Evolutionary conservation across 2,797 vertebrate species (phyloP), one percentile per base, ranked within the genome.

Genomic region (Danionella dracula): DNA sequence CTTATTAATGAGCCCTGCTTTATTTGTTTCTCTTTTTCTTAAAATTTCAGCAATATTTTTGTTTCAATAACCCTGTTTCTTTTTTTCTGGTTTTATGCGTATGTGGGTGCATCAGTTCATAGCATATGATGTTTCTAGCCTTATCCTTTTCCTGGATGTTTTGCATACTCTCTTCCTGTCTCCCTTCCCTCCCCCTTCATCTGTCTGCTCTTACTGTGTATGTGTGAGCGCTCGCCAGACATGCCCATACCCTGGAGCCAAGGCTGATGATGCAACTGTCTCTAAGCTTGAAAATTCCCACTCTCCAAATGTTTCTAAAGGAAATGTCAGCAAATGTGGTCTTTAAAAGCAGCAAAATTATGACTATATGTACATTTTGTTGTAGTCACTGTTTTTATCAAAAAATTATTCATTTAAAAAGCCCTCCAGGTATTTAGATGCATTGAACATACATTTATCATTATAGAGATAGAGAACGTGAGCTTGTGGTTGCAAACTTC

Each of bases 261-360:
- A 45, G 41, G 34, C 46, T 56, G 40, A 49, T 56, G 49, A 70
- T 56, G 66, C 58, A 62, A 45, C 19, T 23, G 16, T 45, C 31
- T 56, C 61, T 44, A 56, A 41, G 48, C 55, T 60, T 5, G 8
- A 64, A 53, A 34, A 29, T 57, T 54, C 63, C 16, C 21, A 63
- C 40, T 50, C 62, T 38, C 38, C 37, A 55, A 55, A 54, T 19
- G 12, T 48, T 54, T 50, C 50, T 48, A 40, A 51, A 4, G 21
- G 70, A 66, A 41, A 41, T 57, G 57, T 66, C 42, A 29, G 49
- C 56, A 56, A 31, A 54, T 41, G 56, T 60, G 19, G 66, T 70
- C 3, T 27, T 27, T 27, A 27, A 27, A 27, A 3, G 6, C 23
- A 27, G 23, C 23, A 27, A 3, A n/a, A n/a, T n/a, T n/a, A n/a